phyloP scores from a whole-genome alignment of 2,797 vertebrate genomes.

The Nothura maculosa region DNA sequence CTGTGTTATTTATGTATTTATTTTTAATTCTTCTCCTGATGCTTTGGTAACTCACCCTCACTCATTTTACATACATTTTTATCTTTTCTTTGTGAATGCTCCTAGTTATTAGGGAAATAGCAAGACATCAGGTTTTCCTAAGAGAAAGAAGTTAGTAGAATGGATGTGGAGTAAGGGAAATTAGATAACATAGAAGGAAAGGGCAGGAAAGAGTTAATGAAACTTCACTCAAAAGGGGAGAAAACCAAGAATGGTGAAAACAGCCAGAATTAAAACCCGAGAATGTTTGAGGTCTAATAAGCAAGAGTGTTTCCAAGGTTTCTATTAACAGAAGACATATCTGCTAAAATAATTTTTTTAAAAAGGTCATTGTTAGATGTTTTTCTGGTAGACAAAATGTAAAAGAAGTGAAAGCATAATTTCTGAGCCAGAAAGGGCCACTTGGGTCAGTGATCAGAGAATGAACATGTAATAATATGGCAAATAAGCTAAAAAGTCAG shows the following conservation, averaged over 20 bases:
- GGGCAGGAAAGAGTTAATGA: neutral
- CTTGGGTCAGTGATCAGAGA: neutral
- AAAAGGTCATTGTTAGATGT: neutral
- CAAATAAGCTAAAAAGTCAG: neutral
- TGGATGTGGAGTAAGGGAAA: neutral
- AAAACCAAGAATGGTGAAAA: neutral
- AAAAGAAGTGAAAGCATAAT: neutral
- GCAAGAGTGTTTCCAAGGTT: neutral
- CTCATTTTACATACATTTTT: slow-evolving; percentile 22
- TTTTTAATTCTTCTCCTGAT: neutral
- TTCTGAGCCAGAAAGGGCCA: neutral
- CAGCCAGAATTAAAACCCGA: neutral
- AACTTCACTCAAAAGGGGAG: neutral
- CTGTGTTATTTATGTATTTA: neutral
- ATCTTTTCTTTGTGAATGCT: neutral
- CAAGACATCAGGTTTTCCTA: neutral
- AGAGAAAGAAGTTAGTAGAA: neutral
- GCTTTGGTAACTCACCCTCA: neutral
- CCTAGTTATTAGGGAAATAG: neutral
- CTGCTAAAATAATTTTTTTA: neutral
- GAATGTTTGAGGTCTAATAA: neutral
- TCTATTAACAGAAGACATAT: neutral
- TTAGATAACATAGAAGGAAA: neutral
- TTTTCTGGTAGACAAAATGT: neutral
- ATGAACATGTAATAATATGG: neutral